Percentiles rank a stretch among this genome's conserved stretches.
Evolutionary conservation across 1,140 invertebrate genomes (phyloP).

Genomic region (Hyles euphorbiae): DNA sequence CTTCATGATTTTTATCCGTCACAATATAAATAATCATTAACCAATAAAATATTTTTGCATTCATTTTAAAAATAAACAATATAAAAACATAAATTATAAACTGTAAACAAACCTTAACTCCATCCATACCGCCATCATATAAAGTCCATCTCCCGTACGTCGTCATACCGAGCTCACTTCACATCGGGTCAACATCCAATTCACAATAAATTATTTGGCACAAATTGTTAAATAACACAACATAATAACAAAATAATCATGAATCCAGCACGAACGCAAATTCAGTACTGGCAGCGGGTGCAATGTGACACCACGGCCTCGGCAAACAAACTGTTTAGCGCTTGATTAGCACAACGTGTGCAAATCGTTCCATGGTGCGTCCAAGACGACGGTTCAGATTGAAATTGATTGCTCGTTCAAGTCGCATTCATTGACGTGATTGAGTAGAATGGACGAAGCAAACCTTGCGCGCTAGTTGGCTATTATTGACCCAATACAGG

Average conservation of each 20-base stretch:
- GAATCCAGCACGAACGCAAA: conserved; percentile 30
- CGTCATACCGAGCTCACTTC: conserved; percentile 41
- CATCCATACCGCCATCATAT: conserved; percentile 49
- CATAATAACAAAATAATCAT: conserved; percentile 20
- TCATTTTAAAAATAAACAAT: background rate
- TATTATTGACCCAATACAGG: conserved; percentile 31
- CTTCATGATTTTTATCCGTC: too few species aligned
- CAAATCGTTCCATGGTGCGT: conserved; percentile 48
- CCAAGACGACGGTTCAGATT: conserved; percentile 42
- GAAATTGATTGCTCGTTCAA: conserved; percentile 61
- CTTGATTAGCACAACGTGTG: conserved; percentile 69
- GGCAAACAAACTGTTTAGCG: conserved; percentile 61
- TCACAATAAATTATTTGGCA: conserved; percentile 1
- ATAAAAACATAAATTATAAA: conserved; percentile 1
- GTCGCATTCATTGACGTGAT: conserved; percentile 62
- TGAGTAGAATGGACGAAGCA: conserved; percentile 61
- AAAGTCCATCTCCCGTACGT: conserved; percentile 62
- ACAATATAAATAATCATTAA: too few species aligned
- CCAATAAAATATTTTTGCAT: too few species aligned
- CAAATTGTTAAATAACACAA: conserved; percentile 9
- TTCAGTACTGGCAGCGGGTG: conserved; percentile 34
- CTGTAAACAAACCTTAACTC: conserved; percentile 46
- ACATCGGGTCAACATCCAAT: conserved; percentile 11
- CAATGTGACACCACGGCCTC: conserved; percentile 41
- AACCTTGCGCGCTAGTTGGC: conserved; percentile 51